A percentile compares a stretch with the other conserved stretches of the same genome.
phyloP scores from a whole-genome alignment of 2,888 invertebrate species.

The Heteromurus nitidus region DNA sequence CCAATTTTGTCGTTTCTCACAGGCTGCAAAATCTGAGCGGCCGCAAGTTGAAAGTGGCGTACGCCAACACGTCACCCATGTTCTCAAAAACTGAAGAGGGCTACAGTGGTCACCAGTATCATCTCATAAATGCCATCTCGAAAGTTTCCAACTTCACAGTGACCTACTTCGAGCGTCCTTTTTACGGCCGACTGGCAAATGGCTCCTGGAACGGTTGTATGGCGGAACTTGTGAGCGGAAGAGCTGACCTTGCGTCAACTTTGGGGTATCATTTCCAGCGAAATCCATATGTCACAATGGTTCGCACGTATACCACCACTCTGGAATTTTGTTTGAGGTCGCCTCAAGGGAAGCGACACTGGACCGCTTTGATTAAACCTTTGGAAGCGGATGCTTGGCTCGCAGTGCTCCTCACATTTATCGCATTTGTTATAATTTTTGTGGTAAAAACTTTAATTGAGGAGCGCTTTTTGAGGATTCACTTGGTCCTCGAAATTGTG shows the following conservation, averaged over 20 bases:
- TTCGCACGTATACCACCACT: background rate
- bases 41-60: background rate
- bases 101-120: background rate
- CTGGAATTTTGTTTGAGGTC: constrained; percentile 18
- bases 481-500: background rate
- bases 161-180: background rate
- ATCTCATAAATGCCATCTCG: background rate
- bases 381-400: constrained; percentile 4
- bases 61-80: background rate
- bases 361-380: constrained; percentile 30
- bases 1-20: background rate
- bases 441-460: no score
- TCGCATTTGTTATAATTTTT: background rate
- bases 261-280: background rate
- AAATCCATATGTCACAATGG: background rate
- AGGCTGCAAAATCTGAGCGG: constrained; percentile 12
- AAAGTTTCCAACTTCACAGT: background rate
- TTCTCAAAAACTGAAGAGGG: no score
- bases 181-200: background rate
- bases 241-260: constrained; percentile 2
- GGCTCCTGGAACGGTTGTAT: constrained; percentile 41
- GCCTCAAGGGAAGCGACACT: background rate
- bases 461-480: no score
- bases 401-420: background rate
- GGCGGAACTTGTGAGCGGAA: constrained; percentile 18